These are phyloP conservation scores for Dolichopus griseipennis DNA, from an alignment of 2,888 invertebrate species.

Conservation along the genomic window DNA sequence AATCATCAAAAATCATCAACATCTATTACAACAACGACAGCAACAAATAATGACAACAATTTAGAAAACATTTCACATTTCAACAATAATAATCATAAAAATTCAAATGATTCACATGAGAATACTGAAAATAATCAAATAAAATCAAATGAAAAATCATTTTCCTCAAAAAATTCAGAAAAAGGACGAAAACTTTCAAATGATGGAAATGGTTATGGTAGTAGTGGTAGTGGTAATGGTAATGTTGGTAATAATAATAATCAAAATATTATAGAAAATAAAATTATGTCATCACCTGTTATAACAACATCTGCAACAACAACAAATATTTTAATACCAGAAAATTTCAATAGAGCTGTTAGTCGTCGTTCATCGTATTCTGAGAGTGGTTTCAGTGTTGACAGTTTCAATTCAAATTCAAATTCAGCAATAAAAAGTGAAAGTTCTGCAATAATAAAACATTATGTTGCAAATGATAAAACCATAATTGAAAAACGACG, in stretches of 20 bases:
- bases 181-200: too few species aligned
- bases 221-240: too few species aligned
- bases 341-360: neutral
- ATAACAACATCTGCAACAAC: neutral
- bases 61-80: too few species aligned
- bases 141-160: neutral
- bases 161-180: neutral
- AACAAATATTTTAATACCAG: slow-evolving; percentile 1
- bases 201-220: too few species aligned
- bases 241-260: neutral
- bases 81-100: neutral
- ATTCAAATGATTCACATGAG: slow-evolving; percentile 2
- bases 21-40: too few species aligned
- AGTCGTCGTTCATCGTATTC: slow-evolving; percentile 10
- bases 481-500: slow-evolving; percentile 54
- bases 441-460: slow-evolving; percentile 43
- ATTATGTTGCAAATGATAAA: slow-evolving; percentile 53
- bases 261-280: neutral
- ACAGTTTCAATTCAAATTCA: neutral
- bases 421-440: slow-evolving; percentile 22
- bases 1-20: too few species aligned
- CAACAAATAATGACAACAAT: too few species aligned
- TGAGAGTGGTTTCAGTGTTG: neutral
- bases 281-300: neutral
- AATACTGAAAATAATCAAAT: neutral